These are phyloP conservation scores for Muntiacus reevesi DNA, from an alignment of 2,113 vertebrate species.

Conservation along the genomic window DNA sequence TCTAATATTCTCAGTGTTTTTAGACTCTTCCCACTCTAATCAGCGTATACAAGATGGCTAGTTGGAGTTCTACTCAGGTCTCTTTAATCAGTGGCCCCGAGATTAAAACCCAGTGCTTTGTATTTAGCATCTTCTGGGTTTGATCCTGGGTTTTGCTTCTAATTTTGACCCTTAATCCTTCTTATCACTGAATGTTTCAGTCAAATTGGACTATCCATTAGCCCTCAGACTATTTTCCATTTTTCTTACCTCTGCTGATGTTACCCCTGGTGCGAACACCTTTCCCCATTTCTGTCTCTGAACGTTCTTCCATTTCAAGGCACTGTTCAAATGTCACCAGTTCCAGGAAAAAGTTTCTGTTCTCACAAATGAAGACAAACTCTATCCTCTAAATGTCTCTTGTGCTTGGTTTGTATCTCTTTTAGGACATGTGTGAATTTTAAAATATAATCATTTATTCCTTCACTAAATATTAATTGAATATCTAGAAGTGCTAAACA, in stretches of 20 bases:
- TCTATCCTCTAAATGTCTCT: not conserved
- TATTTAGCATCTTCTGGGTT: not conserved
- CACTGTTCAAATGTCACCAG: not conserved
- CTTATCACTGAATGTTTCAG: not conserved
- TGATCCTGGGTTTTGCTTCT: not conserved
- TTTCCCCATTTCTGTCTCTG: not conserved
- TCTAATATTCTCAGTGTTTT: not conserved
- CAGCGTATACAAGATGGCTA: not conserved
- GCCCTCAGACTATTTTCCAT: not conserved
- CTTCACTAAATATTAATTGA: not conserved
- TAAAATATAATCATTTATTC: not conserved
- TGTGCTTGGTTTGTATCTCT: not conserved
- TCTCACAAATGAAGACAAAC: not conserved
- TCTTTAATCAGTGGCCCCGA: not conserved
- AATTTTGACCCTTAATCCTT: not conserved
- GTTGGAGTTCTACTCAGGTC: not conserved
- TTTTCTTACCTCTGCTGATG: not conserved
- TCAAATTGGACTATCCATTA: not conserved
- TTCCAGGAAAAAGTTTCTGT: not conserved
- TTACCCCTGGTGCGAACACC: not conserved
- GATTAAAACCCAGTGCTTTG: not conserved
- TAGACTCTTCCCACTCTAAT: not conserved
- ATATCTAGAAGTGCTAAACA: not conserved
- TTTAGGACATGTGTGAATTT: not conserved
- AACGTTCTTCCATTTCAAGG: not conserved